Base-by-base conservation (phyloP, 2,113 vertebrate species). In the Fulica atra region DNA sequence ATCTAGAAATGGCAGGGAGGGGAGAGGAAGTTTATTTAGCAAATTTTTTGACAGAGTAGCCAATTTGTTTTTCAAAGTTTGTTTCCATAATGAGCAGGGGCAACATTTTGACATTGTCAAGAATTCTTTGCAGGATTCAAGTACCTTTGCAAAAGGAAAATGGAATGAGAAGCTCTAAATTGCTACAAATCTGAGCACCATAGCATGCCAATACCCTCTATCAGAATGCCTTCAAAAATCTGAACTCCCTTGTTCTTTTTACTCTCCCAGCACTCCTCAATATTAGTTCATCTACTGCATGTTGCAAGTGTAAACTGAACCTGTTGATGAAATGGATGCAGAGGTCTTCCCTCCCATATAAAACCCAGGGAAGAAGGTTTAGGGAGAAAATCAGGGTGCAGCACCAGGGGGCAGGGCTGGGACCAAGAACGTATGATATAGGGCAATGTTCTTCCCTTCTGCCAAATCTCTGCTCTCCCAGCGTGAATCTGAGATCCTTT, bases 11-110 rank as follows among this genome's bases (percentile, higher is more conserved):
- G 42, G 31, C 20, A 92, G 48, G 48, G 51, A n/a, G 1, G 1
- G 59, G 59, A 85, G 31, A 93, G 46, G 76, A 91, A 88, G 77
- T 79, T 93, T 89, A 87, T 68, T 79, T 69, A 92, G 69, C 81
- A 89, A 36, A 65, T 92, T 89, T 44, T 93, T 50, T 93, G 53
- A 81, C 65, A 80, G 38, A 56, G 60, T 53, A 57, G 36, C 9
- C 46, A 53, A 94, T 65, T 76, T 86, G 63, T 81, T 93, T 91
- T 81, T 78, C 48, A 57, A 56, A 74, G 38, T 81, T 90, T 79
- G n/a, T 66, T 86, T 81, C 83, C 73, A 33, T 69, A 92, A 88
- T 61, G 84, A 53, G 56, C 40, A 84, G 21, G 36, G 65, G 40
- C 23, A 63, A 85, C 42, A 38, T 64, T 93, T 65, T 73, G 31